A percentile compares a stretch with the other conserved stretches of the same genome.
These are phyloP conservation scores for Lota lota DNA, from an alignment of 2,113 vertebrate species.

Conservation along the genomic window DNA sequence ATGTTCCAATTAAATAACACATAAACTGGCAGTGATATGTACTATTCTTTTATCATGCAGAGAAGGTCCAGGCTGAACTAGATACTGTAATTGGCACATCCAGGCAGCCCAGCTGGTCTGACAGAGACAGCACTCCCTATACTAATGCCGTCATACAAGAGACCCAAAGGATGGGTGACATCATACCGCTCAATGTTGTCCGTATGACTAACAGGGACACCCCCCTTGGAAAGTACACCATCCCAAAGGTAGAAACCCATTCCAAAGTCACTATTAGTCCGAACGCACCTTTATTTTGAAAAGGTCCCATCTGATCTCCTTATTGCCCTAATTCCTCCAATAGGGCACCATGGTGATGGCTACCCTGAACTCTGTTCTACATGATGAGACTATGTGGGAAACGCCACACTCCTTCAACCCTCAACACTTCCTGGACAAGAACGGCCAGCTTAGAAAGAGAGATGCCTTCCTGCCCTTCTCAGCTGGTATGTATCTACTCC, in stretches of 20 bases:
- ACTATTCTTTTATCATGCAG: conserved; percentile 15
- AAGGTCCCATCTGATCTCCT: neutral
- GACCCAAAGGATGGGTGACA: conserved; percentile 75
- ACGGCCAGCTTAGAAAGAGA: conserved; percentile 77
- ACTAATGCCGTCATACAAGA: conserved; percentile 81
- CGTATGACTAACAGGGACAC: conserved; percentile 53
- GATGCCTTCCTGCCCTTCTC: conserved; percentile 85
- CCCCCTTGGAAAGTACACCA: conserved; percentile 52
- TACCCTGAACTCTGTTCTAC: conserved; percentile 75
- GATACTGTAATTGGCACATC: conserved; percentile 57
- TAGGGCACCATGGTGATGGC: conserved; percentile 75
- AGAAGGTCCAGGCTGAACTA: conserved; percentile 68
- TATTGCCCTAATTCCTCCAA: neutral
- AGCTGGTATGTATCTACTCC: conserved; percentile 56
- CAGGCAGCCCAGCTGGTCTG: conserved; percentile 51
- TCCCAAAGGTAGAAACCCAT: conserved; percentile 69
- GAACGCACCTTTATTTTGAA: neutral
- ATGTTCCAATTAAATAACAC: too few species aligned
- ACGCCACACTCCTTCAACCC: conserved; percentile 82
- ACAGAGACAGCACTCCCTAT: conserved; percentile 74
- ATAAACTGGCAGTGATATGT: neutral
- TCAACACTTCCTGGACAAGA: conserved; percentile 81
- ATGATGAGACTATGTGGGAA: conserved; percentile 77
- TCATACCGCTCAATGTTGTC: conserved; percentile 63
- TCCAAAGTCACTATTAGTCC: neutral